Evolutionary conservation across 2,888 invertebrate species (phyloP).

Genomic region (Hirtodrosophila cameraria): DNA sequence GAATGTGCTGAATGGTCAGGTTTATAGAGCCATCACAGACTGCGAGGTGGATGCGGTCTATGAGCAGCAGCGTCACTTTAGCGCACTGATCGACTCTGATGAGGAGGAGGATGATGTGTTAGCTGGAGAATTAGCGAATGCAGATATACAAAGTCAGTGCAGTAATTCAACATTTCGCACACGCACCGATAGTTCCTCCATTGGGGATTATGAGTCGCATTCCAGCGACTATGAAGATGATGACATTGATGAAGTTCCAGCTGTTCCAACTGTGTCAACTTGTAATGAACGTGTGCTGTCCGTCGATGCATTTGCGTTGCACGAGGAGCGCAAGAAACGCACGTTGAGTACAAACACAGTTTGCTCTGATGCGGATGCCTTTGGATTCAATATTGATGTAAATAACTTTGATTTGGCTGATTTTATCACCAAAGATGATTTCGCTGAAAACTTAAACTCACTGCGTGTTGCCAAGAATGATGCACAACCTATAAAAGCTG

Average conservation of each 20-base stretch:
- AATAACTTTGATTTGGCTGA: constrained; percentile 83
- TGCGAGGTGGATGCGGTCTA: constrained; percentile 54
- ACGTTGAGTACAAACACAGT: constrained; percentile 77
- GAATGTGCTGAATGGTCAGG: constrained; percentile 71
- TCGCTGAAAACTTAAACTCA: constrained; percentile 55
- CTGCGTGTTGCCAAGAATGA: constrained; percentile 30
- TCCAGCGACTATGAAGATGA: constrained; percentile 83
- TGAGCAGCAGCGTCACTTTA: constrained; percentile 51
- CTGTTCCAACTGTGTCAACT: no score
- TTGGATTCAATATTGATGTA: constrained; percentile 79
- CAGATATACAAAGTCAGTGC: constrained; percentile 72
- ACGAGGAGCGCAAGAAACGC: constrained; percentile 59
- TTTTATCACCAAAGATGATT: constrained; percentile 83
- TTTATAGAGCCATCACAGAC: constrained; percentile 57
- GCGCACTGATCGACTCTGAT: constrained; percentile 40
- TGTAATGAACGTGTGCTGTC: constrained; percentile 15
- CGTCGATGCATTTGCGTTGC: constrained; percentile 1
- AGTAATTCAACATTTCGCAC: constrained; percentile 81
- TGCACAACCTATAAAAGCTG: neutral
- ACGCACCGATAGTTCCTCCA: constrained; percentile 83
- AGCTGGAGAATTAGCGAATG: constrained; percentile 40
- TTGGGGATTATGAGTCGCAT: constrained; percentile 83
- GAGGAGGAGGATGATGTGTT: constrained; percentile 27
- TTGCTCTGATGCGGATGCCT: constrained; percentile 74
- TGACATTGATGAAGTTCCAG: constrained; percentile 47